A percentile compares a stretch with the other conserved stretches of the same genome.
Evolutionary conservation across 2,888 invertebrate genomes (phyloP).

Genomic region (Lydus trimaculatus): DNA sequence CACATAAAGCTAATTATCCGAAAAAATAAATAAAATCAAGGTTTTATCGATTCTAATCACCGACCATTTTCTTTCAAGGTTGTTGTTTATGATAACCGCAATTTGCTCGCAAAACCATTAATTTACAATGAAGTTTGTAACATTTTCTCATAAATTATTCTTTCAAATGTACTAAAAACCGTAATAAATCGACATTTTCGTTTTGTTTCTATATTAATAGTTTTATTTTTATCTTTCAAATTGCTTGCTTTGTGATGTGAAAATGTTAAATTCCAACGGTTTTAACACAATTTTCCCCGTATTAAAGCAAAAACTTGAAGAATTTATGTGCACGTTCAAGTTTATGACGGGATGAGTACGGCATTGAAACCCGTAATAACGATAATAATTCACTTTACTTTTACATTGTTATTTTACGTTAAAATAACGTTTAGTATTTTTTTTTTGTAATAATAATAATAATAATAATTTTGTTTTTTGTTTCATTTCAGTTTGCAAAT

Average conservation of each 20-base stretch:
- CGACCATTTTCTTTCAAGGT: neutral
- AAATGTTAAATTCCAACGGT: neutral
- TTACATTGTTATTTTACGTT: slow-evolving; percentile 6
- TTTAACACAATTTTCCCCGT: slow-evolving; percentile 5
- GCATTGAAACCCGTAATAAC: neutral
- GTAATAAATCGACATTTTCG: neutral
- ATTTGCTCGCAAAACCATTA: neutral
- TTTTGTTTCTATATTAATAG: too few relatives aligned
- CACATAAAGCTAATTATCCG: neutral
- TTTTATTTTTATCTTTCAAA: too few relatives aligned
- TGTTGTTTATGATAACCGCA: neutral
- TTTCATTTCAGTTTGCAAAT: slow-evolving; percentile 81
- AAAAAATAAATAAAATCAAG: neutral
- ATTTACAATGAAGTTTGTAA: neutral
- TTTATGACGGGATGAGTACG: neutral
- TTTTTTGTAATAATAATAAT: slow-evolving; percentile 7
- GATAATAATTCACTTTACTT: neutral
- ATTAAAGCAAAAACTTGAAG: neutral
- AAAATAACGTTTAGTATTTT: slow-evolving; percentile 4
- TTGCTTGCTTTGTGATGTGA: neutral
- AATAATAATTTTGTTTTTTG: slow-evolving; percentile 12
- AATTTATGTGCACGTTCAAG: slow-evolving; percentile 11
- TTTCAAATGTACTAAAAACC: neutral
- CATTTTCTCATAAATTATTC: neutral
- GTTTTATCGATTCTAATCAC: neutral